Evolutionary conservation across 2,888 invertebrate genomes (phyloP).

Genomic region (Drosophila sordidula): DNA sequence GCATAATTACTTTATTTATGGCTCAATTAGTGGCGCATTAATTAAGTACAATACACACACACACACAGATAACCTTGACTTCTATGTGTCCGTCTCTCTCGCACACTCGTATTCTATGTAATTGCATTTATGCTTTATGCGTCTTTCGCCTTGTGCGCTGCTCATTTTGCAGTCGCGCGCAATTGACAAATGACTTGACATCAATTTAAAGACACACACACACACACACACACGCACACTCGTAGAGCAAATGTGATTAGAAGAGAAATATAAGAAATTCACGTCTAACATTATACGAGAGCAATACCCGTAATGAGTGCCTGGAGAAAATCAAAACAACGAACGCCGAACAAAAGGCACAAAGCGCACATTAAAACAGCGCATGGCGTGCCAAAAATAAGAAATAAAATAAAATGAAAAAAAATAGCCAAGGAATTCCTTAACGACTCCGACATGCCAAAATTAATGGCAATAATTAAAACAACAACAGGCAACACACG

Average conservation of each 20-base stretch:
- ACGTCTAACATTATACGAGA: slow-evolving; percentile 32
- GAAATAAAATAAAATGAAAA: not conserved
- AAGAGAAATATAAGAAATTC: slow-evolving; percentile 36
- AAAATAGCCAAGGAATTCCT: slow-evolving; percentile 79
- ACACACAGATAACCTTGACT: slow-evolving; percentile 36
- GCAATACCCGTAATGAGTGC: slow-evolving; percentile 43
- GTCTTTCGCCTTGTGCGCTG: slow-evolving; percentile 22
- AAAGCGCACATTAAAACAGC: slow-evolving; percentile 53
- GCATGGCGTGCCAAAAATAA: slow-evolving; percentile 62
- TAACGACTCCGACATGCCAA: slow-evolving; percentile 84
- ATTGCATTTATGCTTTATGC: slow-evolving; percentile 53
- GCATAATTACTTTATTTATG: slow-evolving; percentile 60
- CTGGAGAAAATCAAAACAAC: slow-evolving; percentile 24
- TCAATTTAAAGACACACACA: slow-evolving; percentile 39
- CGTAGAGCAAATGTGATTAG: slow-evolving; percentile 36
- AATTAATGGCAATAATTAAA: slow-evolving; percentile 85
- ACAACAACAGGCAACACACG: slow-evolving; percentile 70
- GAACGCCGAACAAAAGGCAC: slow-evolving; percentile 38
- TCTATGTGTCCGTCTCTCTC: not conserved
- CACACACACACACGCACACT: slow-evolving; percentile 7
- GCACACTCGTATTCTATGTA: slow-evolving; percentile 13
- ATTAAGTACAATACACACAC: slow-evolving; percentile 36
- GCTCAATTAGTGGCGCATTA: slow-evolving; percentile 69
- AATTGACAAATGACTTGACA: slow-evolving; percentile 73
- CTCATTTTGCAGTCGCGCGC: slow-evolving; percentile 36